Evolutionary conservation across 2,888 invertebrate species (phyloP).

Genomic region (Rhogogaster chlorosoma): DNA sequence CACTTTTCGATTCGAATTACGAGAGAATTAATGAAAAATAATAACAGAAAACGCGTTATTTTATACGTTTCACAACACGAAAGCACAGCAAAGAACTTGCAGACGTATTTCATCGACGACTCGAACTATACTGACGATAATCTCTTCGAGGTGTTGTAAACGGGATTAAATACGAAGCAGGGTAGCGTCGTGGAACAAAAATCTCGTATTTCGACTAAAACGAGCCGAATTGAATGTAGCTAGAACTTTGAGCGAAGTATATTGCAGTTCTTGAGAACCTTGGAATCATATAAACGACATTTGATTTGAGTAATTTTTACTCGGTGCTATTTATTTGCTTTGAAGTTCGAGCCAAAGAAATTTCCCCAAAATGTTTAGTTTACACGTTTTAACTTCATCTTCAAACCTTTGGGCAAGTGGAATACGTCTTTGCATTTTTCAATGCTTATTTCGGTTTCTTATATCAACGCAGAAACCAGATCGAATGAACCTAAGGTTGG

Average conservation of each 20-base stretch:
- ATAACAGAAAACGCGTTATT: not conserved
- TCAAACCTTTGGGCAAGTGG: not conserved
- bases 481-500: not conserved
- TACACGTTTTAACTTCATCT: not conserved
- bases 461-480: not conserved
- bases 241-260: not conserved
- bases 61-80: not conserved
- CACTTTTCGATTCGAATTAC: not conserved
- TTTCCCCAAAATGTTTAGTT: no score
- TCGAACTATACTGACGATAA: not conserved
- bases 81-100: not conserved
- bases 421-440: not conserved
- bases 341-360: no score
- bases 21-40: not conserved
- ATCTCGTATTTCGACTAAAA: not conserved
- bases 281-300: no score
- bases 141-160: not conserved
- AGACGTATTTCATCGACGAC: not conserved
- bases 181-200: not conserved
- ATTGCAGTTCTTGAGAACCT: not conserved
- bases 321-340: no score
- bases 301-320: no score
- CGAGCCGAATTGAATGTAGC: not conserved
- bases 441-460: not conserved
- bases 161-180: slow-evolving; percentile 1